These are phyloP conservation scores for Orientallactaga sibirica DNA, from an alignment of 2,797 vertebrate genomes.

Conservation along the genomic window DNA sequence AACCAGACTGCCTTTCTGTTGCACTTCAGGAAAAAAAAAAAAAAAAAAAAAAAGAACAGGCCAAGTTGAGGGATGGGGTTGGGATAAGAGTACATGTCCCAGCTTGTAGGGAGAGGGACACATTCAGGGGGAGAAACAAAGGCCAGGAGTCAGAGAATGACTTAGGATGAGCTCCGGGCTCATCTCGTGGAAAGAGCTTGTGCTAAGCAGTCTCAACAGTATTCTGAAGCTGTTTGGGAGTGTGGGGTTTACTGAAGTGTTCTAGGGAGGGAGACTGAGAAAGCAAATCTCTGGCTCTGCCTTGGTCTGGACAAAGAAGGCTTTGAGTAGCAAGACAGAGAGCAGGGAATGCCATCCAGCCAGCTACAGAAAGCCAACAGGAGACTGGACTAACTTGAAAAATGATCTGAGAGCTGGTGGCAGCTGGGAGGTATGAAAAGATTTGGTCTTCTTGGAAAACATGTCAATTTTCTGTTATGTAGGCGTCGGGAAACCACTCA, in stretches of 20 bases:
- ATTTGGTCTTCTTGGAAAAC: slow-evolving; percentile 22
- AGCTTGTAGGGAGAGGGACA: background rate
- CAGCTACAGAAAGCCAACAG: background rate
- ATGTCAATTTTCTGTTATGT: slow-evolving; percentile 43
- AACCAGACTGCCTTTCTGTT: background rate
- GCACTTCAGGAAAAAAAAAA: background rate
- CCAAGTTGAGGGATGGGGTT: background rate
- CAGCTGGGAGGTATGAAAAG: background rate
- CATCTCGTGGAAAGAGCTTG: background rate
- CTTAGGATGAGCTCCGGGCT: background rate
- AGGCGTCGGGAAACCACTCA: slow-evolving; percentile 97
- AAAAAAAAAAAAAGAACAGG: background rate
- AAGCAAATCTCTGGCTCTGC: background rate
- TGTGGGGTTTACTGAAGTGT: background rate
- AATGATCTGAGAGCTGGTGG: background rate
- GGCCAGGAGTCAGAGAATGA: background rate
- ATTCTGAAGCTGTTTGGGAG: background rate
- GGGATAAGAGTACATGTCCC: background rate
- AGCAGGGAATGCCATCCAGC: background rate
- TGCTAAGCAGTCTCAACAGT: background rate
- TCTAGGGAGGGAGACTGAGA: background rate
- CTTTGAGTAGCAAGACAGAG: background rate
- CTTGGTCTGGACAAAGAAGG: background rate
- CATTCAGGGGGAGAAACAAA: background rate
- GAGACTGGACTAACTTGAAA: background rate